phyloP scores from a whole-genome alignment of 1,140 invertebrate species.

The Microplitis demolitor region DNA sequence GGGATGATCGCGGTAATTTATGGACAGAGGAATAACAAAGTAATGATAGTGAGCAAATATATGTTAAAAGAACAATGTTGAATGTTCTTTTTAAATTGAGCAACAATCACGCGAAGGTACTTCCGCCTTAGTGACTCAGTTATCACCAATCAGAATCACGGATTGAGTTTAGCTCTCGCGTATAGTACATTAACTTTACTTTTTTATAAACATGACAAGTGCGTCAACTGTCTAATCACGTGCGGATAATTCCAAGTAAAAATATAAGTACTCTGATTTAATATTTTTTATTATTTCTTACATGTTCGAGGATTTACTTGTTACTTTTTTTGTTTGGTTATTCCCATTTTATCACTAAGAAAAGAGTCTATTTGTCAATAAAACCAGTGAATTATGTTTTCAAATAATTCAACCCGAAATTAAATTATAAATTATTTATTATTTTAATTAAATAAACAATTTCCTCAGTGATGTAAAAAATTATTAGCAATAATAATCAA shows the following conservation, averaged over 20 bases:
- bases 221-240: background rate
- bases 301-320: background rate
- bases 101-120: conserved; percentile 3
- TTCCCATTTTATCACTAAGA: background rate
- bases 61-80: background rate
- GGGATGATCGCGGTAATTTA: too few relatives aligned
- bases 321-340: background rate
- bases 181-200: background rate
- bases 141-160: background rate
- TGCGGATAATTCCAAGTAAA: conserved; percentile 4
- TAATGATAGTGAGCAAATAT: conserved; percentile 9
- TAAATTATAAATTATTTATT: too few relatives aligned
- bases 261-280: conserved; percentile 6
- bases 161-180: background rate
- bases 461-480: too few relatives aligned
- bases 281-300: background rate
- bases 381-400: too few relatives aligned
- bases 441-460: too few relatives aligned
- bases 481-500: too few relatives aligned
- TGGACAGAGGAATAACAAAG: background rate
- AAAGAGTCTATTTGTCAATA: background rate
- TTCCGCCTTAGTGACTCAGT: background rate
- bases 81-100: background rate
- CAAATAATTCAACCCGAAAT: too few relatives aligned
- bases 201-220: background rate